Evolutionary conservation across 2,888 invertebrate species (phyloP).

Genomic region (Sthenelais limicola): DNA sequence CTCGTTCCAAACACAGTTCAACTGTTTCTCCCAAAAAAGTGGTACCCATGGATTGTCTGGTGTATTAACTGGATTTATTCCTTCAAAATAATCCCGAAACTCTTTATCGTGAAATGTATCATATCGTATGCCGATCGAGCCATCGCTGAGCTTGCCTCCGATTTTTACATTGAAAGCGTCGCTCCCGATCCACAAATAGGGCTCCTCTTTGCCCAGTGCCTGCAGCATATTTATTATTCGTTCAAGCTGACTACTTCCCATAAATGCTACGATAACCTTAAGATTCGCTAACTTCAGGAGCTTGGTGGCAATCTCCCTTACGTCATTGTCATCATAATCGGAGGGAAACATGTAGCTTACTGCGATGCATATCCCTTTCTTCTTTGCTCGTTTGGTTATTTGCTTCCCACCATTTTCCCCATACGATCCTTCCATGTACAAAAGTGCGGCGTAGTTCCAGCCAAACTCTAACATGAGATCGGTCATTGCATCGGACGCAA

Average conservation of each 20-base stretch:
- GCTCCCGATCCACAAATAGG: background rate
- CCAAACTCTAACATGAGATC: background rate
- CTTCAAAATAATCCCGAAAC: background rate
- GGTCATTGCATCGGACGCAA: slow-evolving; percentile 5
- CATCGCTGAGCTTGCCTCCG: background rate
- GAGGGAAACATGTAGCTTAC: slow-evolving; percentile 18
- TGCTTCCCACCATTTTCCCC: slow-evolving; percentile 31
- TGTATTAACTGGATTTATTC: slow-evolving; percentile 4
- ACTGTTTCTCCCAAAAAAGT: slow-evolving; percentile 11
- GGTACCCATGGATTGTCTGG: slow-evolving; percentile 32
- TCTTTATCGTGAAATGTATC: background rate
- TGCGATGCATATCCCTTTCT: slow-evolving; percentile 3
- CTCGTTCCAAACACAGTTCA: slow-evolving; percentile 31
- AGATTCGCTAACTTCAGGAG: background rate
- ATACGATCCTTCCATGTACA: slow-evolving; percentile 16
- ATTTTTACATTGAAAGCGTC: background rate
- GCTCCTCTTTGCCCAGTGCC: background rate
- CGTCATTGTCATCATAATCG: background rate
- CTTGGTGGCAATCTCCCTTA: background rate
- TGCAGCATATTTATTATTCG: background rate
- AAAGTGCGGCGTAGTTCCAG: slow-evolving; percentile 12
- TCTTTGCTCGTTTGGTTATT: background rate
- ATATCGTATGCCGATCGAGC: background rate
- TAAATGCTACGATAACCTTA: background rate
- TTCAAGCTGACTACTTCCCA: background rate